A percentile compares a stretch with the other conserved stretches of the same genome.
phyloP scores from a whole-genome alignment of 2,797 vertebrate genomes.

The Pantherophis vulpinus region DNA sequence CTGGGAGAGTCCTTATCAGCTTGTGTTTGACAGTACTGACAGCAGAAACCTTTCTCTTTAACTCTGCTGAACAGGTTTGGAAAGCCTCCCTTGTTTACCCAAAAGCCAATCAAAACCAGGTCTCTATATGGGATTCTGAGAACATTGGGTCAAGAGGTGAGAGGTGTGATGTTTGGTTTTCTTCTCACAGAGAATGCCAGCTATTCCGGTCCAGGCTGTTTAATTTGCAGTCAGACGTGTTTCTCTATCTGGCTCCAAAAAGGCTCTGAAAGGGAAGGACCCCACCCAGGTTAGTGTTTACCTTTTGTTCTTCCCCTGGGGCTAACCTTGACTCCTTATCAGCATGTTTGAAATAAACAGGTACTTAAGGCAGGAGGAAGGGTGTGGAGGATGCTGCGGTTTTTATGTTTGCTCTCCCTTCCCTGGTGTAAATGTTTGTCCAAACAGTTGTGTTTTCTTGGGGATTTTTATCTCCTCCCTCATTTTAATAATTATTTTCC shows the following conservation, averaged over 20 bases:
- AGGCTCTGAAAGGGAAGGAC: slow-evolving; percentile 63
- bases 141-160: slow-evolving; percentile 72
- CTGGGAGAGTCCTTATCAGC: slow-evolving; percentile 64
- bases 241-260: slow-evolving; percentile 69
- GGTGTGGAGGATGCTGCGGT: slow-evolving; percentile 66
- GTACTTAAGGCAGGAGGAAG: slow-evolving; percentile 67
- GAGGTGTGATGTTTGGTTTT: slow-evolving; percentile 73
- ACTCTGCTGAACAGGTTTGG: slow-evolving; percentile 62
- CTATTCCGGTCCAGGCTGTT: slow-evolving; percentile 63
- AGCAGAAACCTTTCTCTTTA: slow-evolving; percentile 51
- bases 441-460: slow-evolving; percentile 52
- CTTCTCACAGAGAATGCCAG: slow-evolving; percentile 68
- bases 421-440: slow-evolving; percentile 49
- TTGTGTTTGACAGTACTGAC: slow-evolving; percentile 57
- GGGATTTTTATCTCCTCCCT: not conserved
- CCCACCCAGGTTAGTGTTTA: slow-evolving; percentile 67
- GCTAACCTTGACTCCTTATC: slow-evolving; percentile 70
- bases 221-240: slow-evolving; percentile 70
- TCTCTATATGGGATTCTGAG: slow-evolving; percentile 54
- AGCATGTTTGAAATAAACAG: slow-evolving; percentile 65
- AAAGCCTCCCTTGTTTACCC: slow-evolving; percentile 60
- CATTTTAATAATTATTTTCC: slow-evolving; percentile 9
- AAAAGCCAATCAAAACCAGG: slow-evolving; percentile 64
- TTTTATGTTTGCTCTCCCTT: slow-evolving; percentile 54
- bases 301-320: slow-evolving; percentile 69